Evolutionary conservation across 2,888 invertebrate genomes (phyloP).

Genomic region (Aphrophora alni): DNA sequence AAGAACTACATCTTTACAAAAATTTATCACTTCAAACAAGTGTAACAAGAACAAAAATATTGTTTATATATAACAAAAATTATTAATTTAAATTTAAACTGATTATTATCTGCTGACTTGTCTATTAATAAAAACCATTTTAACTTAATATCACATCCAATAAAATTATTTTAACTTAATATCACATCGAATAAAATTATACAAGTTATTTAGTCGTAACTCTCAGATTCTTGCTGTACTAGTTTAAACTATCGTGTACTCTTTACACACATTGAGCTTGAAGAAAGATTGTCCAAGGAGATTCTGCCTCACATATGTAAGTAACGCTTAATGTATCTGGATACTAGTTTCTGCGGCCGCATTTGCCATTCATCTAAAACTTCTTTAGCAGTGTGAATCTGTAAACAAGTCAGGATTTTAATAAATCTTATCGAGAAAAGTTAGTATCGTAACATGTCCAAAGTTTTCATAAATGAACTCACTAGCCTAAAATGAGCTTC

Average conservation of each 20-base stretch:
- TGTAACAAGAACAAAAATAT: no score
- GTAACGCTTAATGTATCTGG: conserved; percentile 81
- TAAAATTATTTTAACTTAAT: not conserved
- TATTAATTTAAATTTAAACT: not conserved
- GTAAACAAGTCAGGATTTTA: conserved; percentile 44
- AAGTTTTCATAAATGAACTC: no score
- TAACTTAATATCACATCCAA: not conserved
- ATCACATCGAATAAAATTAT: not conserved
- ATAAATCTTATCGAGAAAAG: no score
- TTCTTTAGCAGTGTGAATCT: conserved; percentile 88
- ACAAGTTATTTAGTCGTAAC: conserved; percentile 72
- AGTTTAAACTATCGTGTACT: conserved; percentile 87
- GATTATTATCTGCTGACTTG: not conserved
- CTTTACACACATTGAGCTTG: conserved; percentile 79
- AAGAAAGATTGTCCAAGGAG: conserved; percentile 58
- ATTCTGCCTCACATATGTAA: conserved; percentile 80
- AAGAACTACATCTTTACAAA: no score
- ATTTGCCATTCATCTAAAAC: conserved; percentile 90
- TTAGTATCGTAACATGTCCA: no score
- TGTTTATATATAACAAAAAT: no score
- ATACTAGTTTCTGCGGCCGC: conserved; percentile 83
- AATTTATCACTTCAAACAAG: no score
- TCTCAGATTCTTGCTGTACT: conserved; percentile 90
- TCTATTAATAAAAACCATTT: not conserved
- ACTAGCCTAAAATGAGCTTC: no score